Evolutionary conservation across 2,113 vertebrate genomes (phyloP).

Genomic region (Pterocles orientalis): DNA sequence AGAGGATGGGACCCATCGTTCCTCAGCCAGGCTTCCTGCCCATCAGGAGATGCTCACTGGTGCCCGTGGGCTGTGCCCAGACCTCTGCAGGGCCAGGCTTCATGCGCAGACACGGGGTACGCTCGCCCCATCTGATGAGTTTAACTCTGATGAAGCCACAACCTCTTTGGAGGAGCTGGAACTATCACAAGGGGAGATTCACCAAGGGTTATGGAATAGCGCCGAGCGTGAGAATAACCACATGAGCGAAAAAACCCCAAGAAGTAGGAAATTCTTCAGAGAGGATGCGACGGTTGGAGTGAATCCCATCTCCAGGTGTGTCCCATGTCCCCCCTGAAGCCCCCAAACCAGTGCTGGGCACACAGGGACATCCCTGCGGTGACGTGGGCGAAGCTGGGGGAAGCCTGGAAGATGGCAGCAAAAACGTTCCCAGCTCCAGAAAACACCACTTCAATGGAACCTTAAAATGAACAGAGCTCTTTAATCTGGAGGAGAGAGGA

Average conservation of each 20-base stretch:
- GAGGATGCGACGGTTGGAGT: background rate
- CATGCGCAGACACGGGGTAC: fast-evolving
- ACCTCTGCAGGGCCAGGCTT: background rate
- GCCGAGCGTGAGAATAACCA: background rate
- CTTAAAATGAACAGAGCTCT: background rate
- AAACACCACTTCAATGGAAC: background rate
- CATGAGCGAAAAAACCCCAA: background rate
- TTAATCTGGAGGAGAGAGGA: background rate
- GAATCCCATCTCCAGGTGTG: background rate
- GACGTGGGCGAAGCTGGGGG: background rate
- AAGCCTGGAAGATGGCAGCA: background rate
- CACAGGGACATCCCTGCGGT: background rate
- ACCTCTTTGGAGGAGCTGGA: background rate
- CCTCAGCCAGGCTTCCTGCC: background rate
- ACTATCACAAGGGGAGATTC: background rate
- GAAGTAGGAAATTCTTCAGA: background rate
- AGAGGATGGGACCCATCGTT: background rate
- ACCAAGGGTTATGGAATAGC: background rate
- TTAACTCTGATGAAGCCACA: background rate
- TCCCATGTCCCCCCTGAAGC: background rate
- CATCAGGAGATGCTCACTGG: fast-evolving
- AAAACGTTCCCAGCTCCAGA: background rate
- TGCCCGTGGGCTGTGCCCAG: background rate
- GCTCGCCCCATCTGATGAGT: background rate
- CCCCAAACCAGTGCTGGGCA: too few species aligned